Evolutionary conservation across 92 coral and sea anemone species (phyloP), one percentile per base, ranked within the genome.

Genomic region (Meandrina meandrites): DNA sequence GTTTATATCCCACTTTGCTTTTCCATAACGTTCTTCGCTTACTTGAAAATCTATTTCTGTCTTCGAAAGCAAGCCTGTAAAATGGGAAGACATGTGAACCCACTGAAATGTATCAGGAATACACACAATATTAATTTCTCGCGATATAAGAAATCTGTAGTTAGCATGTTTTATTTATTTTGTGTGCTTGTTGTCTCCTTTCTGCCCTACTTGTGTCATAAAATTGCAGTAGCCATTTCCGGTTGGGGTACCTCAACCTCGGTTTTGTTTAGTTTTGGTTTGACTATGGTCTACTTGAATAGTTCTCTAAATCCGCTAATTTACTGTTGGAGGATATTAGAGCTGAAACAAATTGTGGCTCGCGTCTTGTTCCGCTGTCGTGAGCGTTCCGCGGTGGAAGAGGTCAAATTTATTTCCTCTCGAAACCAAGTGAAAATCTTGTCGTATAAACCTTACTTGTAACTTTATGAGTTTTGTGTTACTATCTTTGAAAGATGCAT

Each of bases 231-330:
- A 32, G 21, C 31, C 21, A 85, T 76, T 32, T 60, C 76, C 13
- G 83, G 88, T 12, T 85, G 88, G 88, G 4, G 24, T 40, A 85
- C 82, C 1, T 45, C 83, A 22, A 85, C 76, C 35, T 85, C 88
- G 12, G 77, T 85, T 45, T 67, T 85, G 1, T 78, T 91, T 37
- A 91, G 90, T 67, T 35, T 91, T n/a, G 88, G 86, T 27, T 76
- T 90, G 15, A 81, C 94, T 27, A 67, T 91, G 53, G 90, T 91
- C 4, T 91, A 88, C 85, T 24, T 91, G 48, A 91, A 88, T 84
- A 88, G 91, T 14, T 85, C 89, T 8, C 74, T 88, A 18, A 91
- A 91, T 74, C 94, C 94, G 3, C 28, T 88, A 10, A 72, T 91
- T 36, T 88, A 88, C 45, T 88, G 91, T 47, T 91, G 88, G 88